A percentile compares a stretch with the other conserved stretches of the same genome.
phyloP scores from a whole-genome alignment of 2,797 vertebrate species.

The Furcifer pardalis region DNA sequence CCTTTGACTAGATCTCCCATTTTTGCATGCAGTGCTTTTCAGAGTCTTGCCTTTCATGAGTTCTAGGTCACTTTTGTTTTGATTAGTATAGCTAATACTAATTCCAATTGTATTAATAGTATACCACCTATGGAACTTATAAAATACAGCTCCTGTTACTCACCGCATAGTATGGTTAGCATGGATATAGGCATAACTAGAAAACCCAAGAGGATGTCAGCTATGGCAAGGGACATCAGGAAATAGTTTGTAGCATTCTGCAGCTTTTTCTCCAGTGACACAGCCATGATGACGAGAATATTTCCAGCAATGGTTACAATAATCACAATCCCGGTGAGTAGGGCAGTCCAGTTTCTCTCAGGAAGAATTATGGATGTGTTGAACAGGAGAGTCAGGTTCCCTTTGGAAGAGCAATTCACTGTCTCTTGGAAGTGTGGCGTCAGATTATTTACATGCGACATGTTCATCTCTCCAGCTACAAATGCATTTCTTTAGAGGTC shows the following conservation, averaged over 20 bases:
- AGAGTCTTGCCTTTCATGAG: neutral
- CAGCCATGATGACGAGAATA: conserved; percentile 96
- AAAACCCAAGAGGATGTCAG: conserved; percentile 95
- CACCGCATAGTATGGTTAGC: conserved; percentile 95
- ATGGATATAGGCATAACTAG: conserved; percentile 97
- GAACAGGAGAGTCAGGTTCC: conserved; percentile 59
- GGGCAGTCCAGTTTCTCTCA: conserved; percentile 92
- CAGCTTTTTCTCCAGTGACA: conserved; percentile 95
- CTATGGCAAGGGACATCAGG: conserved; percentile 95
- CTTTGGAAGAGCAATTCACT: conserved; percentile 70
- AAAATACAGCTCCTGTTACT: conserved; percentile 71
- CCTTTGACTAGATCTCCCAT: neutral
- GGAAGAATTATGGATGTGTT: conserved; percentile 64
- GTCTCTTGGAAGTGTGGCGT: conserved; percentile 71
- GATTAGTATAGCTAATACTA: conserved; percentile 10
- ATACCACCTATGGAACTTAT: neutral
- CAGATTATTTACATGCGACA: conserved; percentile 72
- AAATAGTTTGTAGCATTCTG: conserved; percentile 99
- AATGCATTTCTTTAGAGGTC: conserved; percentile 68
- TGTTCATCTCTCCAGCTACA: conserved; percentile 73
- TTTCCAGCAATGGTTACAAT: conserved; percentile 93
- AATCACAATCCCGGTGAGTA: conserved; percentile 88
- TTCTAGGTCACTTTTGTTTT: neutral
- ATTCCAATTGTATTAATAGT: conserved; percentile 10
- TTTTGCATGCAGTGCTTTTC: neutral